Percentiles rank a stretch among this genome's conserved stretches.
phyloP scores from a whole-genome alignment of 2,888 invertebrate genomes.

The Cantharis nigra region DNA sequence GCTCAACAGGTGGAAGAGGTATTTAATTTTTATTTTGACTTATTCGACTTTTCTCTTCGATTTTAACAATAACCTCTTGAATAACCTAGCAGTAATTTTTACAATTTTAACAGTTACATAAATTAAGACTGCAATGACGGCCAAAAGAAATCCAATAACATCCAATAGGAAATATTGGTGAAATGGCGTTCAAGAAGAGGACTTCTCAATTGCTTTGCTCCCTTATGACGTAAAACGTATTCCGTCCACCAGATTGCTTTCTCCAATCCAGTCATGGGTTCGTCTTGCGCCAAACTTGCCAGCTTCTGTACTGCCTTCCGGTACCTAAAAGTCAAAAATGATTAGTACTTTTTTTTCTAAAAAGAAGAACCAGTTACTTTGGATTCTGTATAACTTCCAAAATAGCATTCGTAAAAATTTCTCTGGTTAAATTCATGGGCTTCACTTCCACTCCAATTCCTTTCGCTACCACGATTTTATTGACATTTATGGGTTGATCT shows the following conservation, averaged over 20 bases:
- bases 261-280: constrained; percentile 8
- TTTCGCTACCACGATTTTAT: neutral
- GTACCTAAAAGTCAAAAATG: neutral
- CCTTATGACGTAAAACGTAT: neutral
- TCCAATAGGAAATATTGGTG: neutral
- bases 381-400: constrained; percentile 39
- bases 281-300: neutral
- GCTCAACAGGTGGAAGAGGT: no score
- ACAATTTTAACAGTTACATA: neutral
- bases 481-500: neutral
- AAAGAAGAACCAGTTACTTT: constrained; percentile 29
- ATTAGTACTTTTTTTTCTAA: neutral
- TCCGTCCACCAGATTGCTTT: neutral
- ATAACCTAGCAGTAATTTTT: neutral
- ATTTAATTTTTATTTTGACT: no score
- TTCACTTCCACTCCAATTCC: neutral
- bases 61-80: neutral
- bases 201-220: neutral
- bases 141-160: neutral
- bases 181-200: neutral
- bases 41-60: neutral
- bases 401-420: constrained; percentile 21
- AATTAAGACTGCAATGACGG: neutral
- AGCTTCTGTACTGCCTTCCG: neutral
- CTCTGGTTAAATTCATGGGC: neutral